These are phyloP conservation scores for Rhabditoides inermis DNA, from an alignment of 2,888 invertebrate genomes.

Conservation along the genomic window DNA sequence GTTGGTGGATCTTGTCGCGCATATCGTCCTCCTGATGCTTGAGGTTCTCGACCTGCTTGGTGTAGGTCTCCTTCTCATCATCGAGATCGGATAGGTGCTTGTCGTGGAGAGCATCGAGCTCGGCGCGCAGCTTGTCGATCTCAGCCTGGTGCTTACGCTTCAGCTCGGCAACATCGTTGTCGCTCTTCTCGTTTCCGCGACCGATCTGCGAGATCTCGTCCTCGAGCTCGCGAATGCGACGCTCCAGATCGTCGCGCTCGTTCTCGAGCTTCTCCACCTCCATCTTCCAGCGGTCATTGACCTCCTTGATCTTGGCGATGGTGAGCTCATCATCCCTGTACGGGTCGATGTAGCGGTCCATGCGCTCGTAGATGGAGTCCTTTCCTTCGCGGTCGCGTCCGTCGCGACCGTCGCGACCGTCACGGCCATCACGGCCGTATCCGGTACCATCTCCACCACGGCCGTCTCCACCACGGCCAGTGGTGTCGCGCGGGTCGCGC, in stretches of 20 bases:
- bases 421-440: too few species aligned
- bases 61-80: constrained; percentile 45
- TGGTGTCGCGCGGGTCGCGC: too few species aligned
- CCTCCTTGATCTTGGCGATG: constrained; percentile 28
- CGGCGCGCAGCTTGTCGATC: constrained; percentile 44
- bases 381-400: too few species aligned
- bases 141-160: constrained; percentile 45
- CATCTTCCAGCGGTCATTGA: constrained; percentile 49
- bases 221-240: constrained; percentile 42
- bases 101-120: constrained; percentile 41
- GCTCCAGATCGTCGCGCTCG: constrained; percentile 48
- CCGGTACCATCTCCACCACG: neutral
- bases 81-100: constrained; percentile 47
- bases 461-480: constrained; percentile 4
- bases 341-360: constrained; percentile 18
- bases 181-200: constrained; percentile 36
- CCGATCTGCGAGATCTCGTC: constrained; percentile 43
- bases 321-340: constrained; percentile 44
- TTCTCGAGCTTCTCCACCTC: constrained; percentile 47
- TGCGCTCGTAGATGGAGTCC: too few species aligned
- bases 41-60: constrained; percentile 37
- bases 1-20: constrained; percentile 35
- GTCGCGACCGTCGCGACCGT: constrained; percentile 11
- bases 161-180: constrained; percentile 40
- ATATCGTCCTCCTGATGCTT: constrained; percentile 42